Base-by-base conservation (phyloP, 2,797 vertebrate species). In the Microcaecilia unicolor region DNA sequence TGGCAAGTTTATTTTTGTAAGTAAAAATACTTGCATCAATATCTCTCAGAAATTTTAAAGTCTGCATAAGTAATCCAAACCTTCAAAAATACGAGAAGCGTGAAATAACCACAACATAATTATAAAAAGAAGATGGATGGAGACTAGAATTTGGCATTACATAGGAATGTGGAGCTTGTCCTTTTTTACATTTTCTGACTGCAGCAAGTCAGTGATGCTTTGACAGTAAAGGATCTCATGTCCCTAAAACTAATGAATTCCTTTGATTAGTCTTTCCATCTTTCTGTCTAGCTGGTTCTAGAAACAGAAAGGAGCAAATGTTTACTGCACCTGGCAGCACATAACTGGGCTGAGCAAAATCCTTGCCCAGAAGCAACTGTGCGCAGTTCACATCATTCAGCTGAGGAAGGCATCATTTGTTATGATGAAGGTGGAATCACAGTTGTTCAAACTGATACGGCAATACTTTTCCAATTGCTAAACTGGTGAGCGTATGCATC, bases 401-500 rank as follows among this genome's bases (percentile, higher is more conserved):
- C 48, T 31, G 36, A 28, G 31, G 37, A 47, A 10, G 10, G 37
- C 4, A 18, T 17, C 33, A 41, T 36, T 41, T 22, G 22, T 35
- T 36, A 32, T 16, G 31, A 37, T 31, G 44, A 19, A 37, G 45
- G 37, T 37, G n/a, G n/a, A n/a, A n/a, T n/a, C n/a, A n/a, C n/a
- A n/a, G n/a, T n/a, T n/a, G n/a, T n/a, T n/a, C n/a, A n/a, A n/a
- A n/a, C n/a, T n/a, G n/a, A n/a, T n/a, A n/a, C n/a, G n/a, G n/a
- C n/a, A n/a, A n/a, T n/a, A n/a, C n/a, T n/a, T n/a, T 41, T 24
- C 27, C 37, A 36, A 31, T 28, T 37, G 12, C 36, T 48, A 48
- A 48, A 41, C 48, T 41, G 31, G 48, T 48, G 32, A 19, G 32
- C 33, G 47, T 31, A 38, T 39, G 22, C 31, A 34, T 46, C 29